A percentile compares a stretch with the other conserved stretches of the same genome.
Evolutionary conservation across 2,113 vertebrate genomes (phyloP).

Genomic region (Zosterops japonicus): DNA sequence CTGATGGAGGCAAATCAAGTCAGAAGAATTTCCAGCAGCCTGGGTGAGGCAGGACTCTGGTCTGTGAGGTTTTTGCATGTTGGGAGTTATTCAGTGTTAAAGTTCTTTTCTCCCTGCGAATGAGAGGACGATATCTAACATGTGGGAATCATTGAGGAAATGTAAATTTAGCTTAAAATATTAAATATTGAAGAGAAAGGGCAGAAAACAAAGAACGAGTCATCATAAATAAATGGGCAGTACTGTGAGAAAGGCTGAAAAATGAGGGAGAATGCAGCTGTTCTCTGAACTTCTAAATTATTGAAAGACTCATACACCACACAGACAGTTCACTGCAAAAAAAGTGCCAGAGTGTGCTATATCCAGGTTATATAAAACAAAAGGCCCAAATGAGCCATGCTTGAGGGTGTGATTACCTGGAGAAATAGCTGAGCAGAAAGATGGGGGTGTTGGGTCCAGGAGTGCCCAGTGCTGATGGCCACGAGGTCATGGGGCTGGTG

Average conservation of each 20-base stretch:
- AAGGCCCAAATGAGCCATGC: background rate
- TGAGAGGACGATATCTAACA: background rate
- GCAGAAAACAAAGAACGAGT: slow-evolving; percentile 49
- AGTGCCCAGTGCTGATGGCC: background rate
- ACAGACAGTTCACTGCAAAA: slow-evolving; percentile 47
- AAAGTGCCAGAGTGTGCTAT: background rate
- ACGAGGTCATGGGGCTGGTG: background rate
- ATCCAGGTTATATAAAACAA: slow-evolving; percentile 3
- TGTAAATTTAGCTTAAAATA: slow-evolving; percentile 65
- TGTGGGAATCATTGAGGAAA: slow-evolving; percentile 37
- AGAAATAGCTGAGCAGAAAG: background rate
- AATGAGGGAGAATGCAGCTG: slow-evolving; percentile 28
- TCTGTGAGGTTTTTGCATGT: background rate
- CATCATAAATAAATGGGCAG: slow-evolving; percentile 54
- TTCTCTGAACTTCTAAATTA: slow-evolving; percentile 46
- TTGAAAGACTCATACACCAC: slow-evolving; percentile 59
- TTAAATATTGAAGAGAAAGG: slow-evolving; percentile 54
- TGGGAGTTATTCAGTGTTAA: background rate
- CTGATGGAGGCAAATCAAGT: background rate
- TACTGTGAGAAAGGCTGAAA: slow-evolving; percentile 43
- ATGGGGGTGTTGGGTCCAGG: background rate
- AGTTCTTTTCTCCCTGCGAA: background rate
- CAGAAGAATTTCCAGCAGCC: background rate
- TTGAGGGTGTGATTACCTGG: background rate
- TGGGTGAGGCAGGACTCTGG: background rate